Evolutionary conservation across 2,113 vertebrate species (phyloP), one percentile per base, ranked within the genome.

Genomic region (Ophthalmolycus amberensis): DNA sequence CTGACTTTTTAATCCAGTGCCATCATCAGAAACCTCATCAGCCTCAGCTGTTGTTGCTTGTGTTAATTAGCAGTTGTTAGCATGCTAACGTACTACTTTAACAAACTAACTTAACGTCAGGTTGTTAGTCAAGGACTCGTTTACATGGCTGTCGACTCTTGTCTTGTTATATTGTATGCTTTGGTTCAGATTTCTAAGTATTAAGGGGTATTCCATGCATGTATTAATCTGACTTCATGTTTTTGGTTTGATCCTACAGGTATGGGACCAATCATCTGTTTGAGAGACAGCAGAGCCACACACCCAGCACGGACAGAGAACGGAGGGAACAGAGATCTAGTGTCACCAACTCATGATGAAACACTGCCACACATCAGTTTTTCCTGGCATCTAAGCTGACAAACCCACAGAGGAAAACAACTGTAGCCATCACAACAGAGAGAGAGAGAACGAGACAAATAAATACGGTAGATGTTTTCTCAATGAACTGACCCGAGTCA

Each of bases 181-280:
- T 59, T 56, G 10, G 6, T 42, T 50, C 6, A 1, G 4, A 29
- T 62, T 37, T 68, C 12, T 63, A 37, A 4, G 6, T 34, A 32
- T 32, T 32, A 3, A 32, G 32, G 32, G 12, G 16, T 8, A 6
- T 1, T 56, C 18, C 1, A 14, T 50, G 44, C 9, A 1, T 11
- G 3, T 44, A 44, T 32, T 63, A 59, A 50, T 22, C 44, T 62
- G 58, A 34, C 16, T 59, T 68, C 18, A 14, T 70, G 1, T 74
- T 58, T 60, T 20, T 70, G 9, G 60, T 29, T 87, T 40, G 32
- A 7, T 76, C 14, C 10, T 58, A 14, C 90, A 96, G 95, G 94
- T 96, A 4, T 96, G 95, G 95, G 95, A 96, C 95, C 98, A 99
- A 87, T 99, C 98, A 76, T 99, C 98, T 68, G 98, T 99, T 85